A percentile compares a stretch with the other conserved stretches of the same genome.
Evolutionary conservation across 2,113 vertebrate genomes (phyloP).

Genomic region (Callorhinus ursinus): DNA sequence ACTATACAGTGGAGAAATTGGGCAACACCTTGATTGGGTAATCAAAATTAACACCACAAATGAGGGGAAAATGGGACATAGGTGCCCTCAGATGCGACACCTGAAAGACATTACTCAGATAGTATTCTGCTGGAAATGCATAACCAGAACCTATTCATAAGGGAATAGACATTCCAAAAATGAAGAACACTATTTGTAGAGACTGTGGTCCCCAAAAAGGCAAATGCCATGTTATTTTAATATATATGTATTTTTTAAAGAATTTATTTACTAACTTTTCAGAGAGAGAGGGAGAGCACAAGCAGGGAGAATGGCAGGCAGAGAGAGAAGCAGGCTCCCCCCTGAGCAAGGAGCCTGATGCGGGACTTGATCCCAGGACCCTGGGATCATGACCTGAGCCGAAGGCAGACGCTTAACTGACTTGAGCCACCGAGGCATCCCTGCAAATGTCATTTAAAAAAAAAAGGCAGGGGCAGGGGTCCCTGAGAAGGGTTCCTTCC

Average conservation of each 20-base stretch:
- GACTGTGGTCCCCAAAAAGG: background rate
- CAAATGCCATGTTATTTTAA: background rate
- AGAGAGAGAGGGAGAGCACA: too few relatives aligned
- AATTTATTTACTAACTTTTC: too few relatives aligned
- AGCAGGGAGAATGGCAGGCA: too few relatives aligned
- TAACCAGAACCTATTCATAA: background rate
- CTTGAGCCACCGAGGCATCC: too few relatives aligned
- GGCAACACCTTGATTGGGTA: background rate
- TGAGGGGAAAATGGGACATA: background rate
- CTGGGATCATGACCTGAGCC: too few relatives aligned
- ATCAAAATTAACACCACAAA: slow-evolving; percentile 6
- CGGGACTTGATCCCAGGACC: too few relatives aligned
- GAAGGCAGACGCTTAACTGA: too few relatives aligned
- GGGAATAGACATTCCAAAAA: background rate
- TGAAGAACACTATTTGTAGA: background rate
- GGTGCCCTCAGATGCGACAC: background rate
- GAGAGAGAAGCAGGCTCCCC: too few relatives aligned
- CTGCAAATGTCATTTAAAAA: background rate
- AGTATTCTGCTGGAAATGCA: background rate
- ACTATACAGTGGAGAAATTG: background rate
- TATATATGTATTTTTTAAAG: too few relatives aligned
- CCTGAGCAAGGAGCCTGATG: too few relatives aligned
- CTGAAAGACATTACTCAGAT: background rate
- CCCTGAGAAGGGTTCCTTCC: background rate
- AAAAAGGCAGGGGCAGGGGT: background rate